Base-by-base conservation (phyloP, 2,797 vertebrate genomes). In the Limnodromus scolopaceus region DNA sequence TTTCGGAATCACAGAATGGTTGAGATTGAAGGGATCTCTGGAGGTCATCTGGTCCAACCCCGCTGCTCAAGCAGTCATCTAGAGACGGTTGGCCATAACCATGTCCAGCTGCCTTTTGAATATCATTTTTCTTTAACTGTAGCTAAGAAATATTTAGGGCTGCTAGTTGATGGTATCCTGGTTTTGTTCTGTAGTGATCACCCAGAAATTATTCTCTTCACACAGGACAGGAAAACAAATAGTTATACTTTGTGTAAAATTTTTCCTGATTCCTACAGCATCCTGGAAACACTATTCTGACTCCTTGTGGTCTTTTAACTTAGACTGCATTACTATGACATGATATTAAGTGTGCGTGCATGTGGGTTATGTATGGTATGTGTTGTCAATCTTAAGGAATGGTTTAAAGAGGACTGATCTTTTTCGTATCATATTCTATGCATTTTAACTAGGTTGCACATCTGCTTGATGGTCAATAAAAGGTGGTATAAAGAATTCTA, bases 391-490 rank as follows among this genome's bases (percentile, higher is more conserved):
- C 48, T 88, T 69, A 78, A 94, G 61, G 53, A 92, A 88, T 8
- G 4, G 19, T 65, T 92, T 76, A 84, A 95, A 78, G 45, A 45
- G 8, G 60, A 84, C 27, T 79, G 64, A 49, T 72, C 25, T 36
- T 82, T 93, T 92, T 86, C 18, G 9, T 48, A 70, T 17, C 71
- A 24, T 38, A 34, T 94, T 61, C 32, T 41, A 15, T 69, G 38
- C 68, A 92, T 72, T 71, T 87, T 77, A 92, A 91, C 10, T 68
- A 54, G 66, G 63, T 17, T 76, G 71, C 57, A 84, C 69, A 93
- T 76, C 61, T 96, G 61, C 45, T 88, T 95, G 76, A 84, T 65
- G 49, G 63, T 76, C 74, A 93, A 53, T 91, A 66, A 76, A 91
- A 87, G 25, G 6, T 92, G n/a, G 27, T 69, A 57, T 19, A 68